Base-by-base conservation (phyloP, 2,797 vertebrate species). In the Hafferia zeledoni region DNA sequence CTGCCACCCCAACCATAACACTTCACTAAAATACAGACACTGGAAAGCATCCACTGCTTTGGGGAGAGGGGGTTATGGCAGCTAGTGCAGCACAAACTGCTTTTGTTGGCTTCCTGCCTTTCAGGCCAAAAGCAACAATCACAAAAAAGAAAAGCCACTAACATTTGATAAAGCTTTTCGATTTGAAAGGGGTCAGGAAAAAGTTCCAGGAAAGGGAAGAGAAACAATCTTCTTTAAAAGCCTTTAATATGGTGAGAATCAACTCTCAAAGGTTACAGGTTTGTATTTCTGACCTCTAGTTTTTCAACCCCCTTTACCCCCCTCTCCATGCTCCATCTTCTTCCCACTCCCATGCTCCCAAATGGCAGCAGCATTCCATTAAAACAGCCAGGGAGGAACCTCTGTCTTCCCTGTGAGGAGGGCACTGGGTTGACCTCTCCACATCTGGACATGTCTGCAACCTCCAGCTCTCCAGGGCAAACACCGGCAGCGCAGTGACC, bases 141-240 rank as follows among this genome's bases (percentile, higher is more conserved):
- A n/a, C 69, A 50, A 83, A 87, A 91, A 91, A 92, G 46, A 86
- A 91, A 94, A 83, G 43, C 44, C 70, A 59, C 80, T 72, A 94
- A 78, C 49, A 59, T 71, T 95, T 88, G 90, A 96, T 90, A 96
- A 90, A 91, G 94, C 74, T 84, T 90, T 94, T 72, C 2, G 22
- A 84, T 88, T 89, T 79, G 35, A 90, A 94, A 84, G 80, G 79
- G 77, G 70, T 94, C 83, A 90, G 90, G 65, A 84, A 93, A 91
- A 95, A 88, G 90, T 95, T 94, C 44, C 91, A 91, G 77, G 93
- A 91, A 96, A 94, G 22, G 77, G 50, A 95, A 95, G 47, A 84
- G 87, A 90, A 91, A 86, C 83, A 81, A 90, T 57, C 46, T 77
- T 47, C 57, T 91, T 67, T 57, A 49, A 86, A 94, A 89, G 31